These are phyloP conservation scores for Reticulitermes speratus DNA, from an alignment of 1,140 invertebrate species.

Conservation along the genomic window DNA sequence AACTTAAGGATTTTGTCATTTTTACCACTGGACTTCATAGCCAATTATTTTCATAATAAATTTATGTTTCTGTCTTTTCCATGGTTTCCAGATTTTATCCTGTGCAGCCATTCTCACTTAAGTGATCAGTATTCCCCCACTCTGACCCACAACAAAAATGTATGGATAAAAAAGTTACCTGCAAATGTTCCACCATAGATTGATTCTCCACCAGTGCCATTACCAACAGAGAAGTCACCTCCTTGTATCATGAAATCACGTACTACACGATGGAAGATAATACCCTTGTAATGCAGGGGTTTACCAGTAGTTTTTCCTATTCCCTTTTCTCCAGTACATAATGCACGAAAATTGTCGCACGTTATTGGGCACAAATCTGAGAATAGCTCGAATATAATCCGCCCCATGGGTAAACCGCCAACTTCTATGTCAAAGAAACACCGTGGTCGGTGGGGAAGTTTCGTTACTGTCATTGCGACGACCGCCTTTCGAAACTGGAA, in stretches of 20 bases:
- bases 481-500: too few species aligned
- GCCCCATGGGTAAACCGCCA: conserved; percentile 79
- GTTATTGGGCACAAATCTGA: conserved; percentile 91
- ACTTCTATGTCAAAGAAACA: conserved; percentile 93
- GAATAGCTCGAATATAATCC: conserved; percentile 93
- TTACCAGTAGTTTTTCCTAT: conserved; percentile 70
- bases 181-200: conserved; percentile 89
- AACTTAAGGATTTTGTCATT: too few species aligned
- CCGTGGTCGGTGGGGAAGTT: conserved; percentile 49
- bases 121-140: too few species aligned
- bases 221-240: conserved; percentile 83
- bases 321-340: conserved; percentile 89
- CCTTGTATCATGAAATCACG: conserved; percentile 92
- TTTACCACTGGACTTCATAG: too few species aligned
- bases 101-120: too few species aligned
- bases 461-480: conserved; percentile 23
- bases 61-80: too few species aligned
- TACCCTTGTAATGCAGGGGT: conserved; percentile 73
- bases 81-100: too few species aligned
- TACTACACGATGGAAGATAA: conserved; percentile 87
- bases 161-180: conserved; percentile 52
- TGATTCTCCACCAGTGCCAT: conserved; percentile 89
- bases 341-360: conserved; percentile 87
- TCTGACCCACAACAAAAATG: too few species aligned
- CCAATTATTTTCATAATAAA: too few species aligned